phyloP scores from a whole-genome alignment of 2,113 vertebrate species.

The Todiramphus saurophagus region DNA sequence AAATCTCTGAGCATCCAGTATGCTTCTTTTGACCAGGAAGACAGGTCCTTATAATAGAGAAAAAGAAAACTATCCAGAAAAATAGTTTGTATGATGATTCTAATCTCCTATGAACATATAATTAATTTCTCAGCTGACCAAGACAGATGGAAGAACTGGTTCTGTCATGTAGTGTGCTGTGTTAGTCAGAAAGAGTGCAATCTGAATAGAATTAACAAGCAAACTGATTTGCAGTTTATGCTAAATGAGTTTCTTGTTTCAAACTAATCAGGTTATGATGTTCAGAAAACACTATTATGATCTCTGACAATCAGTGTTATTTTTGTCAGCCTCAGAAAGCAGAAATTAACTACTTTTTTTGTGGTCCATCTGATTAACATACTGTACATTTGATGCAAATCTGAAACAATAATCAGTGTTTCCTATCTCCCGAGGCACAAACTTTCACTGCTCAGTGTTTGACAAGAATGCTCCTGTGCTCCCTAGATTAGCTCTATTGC shows the following conservation, averaged over 20 bases:
- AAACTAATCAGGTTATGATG: neutral
- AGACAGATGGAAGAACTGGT: neutral
- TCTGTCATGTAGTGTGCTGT: neutral
- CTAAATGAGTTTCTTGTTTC: neutral
- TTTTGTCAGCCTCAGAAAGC: neutral
- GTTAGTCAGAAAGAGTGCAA: neutral
- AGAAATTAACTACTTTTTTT: neutral
- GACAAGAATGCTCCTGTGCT: neutral
- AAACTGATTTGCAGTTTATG: neutral
- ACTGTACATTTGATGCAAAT: neutral
- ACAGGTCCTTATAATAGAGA: neutral
- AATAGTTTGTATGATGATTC: neutral
- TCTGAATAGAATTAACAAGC: neutral
- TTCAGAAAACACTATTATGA: neutral
- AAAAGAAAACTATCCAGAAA: neutral
- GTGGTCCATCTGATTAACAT: neutral
- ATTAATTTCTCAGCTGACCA: neutral
- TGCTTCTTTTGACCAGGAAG: neutral
- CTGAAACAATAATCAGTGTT: neutral
- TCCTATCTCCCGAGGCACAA: fast-evolving
- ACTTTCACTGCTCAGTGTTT: neutral
- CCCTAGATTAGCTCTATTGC: neutral
- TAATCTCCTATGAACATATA: neutral
- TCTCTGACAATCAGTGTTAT: neutral
- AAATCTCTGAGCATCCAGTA: neutral